These are phyloP conservation scores for Sinodicranocentrus sp. DNA, from an alignment of 2,888 invertebrate species.

Conservation along the genomic window DNA sequence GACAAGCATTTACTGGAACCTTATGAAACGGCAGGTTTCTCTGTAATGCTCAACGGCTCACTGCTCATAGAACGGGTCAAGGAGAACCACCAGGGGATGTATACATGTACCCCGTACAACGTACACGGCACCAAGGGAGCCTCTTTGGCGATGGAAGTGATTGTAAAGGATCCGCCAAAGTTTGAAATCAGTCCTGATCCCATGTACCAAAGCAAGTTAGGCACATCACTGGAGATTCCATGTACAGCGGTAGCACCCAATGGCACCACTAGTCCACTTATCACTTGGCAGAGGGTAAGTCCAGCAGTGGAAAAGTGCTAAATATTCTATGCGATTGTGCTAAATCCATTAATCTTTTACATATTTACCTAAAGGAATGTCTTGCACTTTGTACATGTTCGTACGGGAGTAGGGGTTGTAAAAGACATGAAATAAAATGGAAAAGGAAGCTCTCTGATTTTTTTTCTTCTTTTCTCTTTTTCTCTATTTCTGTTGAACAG, in stretches of 20 bases:
- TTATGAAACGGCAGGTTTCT: slow-evolving; percentile 94
- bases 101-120: slow-evolving; percentile 97
- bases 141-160: slow-evolving; percentile 89
- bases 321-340: neutral
- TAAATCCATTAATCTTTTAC: slow-evolving; percentile 36
- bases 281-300: slow-evolving; percentile 91
- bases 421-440: slow-evolving; percentile 5
- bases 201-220: slow-evolving; percentile 93
- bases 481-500: slow-evolving; percentile 78
- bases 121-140: slow-evolving; percentile 96
- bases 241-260: slow-evolving; percentile 93
- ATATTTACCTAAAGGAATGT: neutral
- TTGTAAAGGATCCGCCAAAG: slow-evolving; percentile 94
- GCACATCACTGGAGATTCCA: slow-evolving; percentile 95
- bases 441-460: slow-evolving; percentile 16
- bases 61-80: slow-evolving; percentile 90
- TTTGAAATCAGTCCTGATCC: slow-evolving; percentile 94
- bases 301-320: neutral
- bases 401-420: neutral
- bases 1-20: slow-evolving; percentile 88
- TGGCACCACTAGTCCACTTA: slow-evolving; percentile 92
- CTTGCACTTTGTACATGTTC: too few relatives aligned
- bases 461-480: slow-evolving; percentile 25
- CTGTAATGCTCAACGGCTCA: slow-evolving; percentile 96
- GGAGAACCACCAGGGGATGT: slow-evolving; percentile 92